phyloP scores from a whole-genome alignment of 2,797 vertebrate species.

The Sphenodon punctatus region DNA sequence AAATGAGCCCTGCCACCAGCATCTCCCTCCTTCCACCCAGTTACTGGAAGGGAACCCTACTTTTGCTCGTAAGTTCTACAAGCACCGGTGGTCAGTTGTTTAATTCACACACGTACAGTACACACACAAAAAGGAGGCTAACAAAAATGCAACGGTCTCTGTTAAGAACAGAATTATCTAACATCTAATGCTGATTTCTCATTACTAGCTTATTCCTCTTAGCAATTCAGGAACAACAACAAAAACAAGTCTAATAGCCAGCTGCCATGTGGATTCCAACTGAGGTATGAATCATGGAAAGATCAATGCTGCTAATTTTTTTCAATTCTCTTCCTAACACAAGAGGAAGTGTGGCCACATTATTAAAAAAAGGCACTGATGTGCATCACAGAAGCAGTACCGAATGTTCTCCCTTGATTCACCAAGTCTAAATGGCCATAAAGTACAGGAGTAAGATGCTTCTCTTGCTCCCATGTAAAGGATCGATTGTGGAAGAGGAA shows the following conservation, averaged over 20 bases:
- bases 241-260: not conserved
- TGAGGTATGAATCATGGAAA: not conserved
- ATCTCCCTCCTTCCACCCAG: not conserved
- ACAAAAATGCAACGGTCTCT: not conserved
- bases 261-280: not conserved
- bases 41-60: not conserved
- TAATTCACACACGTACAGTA: not conserved
- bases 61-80: accelerated
- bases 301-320: not conserved
- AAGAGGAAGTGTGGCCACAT: conserved; percentile 18
- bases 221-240: no score
- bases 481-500: not conserved
- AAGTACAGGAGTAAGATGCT: not conserved
- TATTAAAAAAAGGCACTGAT: conserved; percentile 71
- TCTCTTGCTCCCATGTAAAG: not conserved
- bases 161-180: not conserved
- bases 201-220: accelerated
- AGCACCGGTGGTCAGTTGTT: accelerated
- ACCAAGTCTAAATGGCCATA: not conserved
- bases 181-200: accelerated
- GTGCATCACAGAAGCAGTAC: conserved; percentile 33
- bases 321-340: not conserved
- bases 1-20: not conserved
- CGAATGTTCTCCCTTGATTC: not conserved
- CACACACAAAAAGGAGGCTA: not conserved